phyloP scores from a whole-genome alignment of 2,113 vertebrate species.

The Spizaetus ornatus region DNA sequence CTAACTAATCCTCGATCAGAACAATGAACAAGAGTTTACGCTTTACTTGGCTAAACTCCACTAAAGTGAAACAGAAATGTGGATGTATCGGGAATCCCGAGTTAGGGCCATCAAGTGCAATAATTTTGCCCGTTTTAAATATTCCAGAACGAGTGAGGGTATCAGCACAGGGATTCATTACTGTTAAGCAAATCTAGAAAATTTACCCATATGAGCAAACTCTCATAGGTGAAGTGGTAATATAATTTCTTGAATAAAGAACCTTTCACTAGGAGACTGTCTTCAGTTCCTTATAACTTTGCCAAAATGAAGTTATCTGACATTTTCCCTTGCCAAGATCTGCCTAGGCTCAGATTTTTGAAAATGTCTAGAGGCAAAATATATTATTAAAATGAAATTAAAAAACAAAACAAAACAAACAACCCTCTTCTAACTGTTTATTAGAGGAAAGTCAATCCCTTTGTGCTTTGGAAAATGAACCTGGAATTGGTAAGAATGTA shows the following conservation, averaged over 20 bases:
- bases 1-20: slow-evolving; percentile 33
- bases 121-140: background rate
- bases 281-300: background rate
- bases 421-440: background rate
- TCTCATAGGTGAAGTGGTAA: background rate
- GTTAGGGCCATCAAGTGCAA: background rate
- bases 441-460: background rate
- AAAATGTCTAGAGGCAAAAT: background rate
- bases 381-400: background rate
- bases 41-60: background rate
- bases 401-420: background rate
- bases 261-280: background rate
- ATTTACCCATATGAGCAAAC: background rate
- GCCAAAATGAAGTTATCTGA: background rate
- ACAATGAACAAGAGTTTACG: slow-evolving; percentile 41
- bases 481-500: background rate
- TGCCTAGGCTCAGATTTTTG: background rate
- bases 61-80: background rate
- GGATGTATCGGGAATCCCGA: background rate
- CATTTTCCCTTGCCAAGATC: background rate
- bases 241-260: background rate
- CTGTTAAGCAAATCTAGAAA: background rate
- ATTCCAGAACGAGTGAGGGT: background rate
- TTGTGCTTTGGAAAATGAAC: background rate
- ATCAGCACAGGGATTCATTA: background rate